These are phyloP conservation scores for Coendou prehensilis DNA, from an alignment of 2,797 vertebrate species.

Conservation along the genomic window DNA sequence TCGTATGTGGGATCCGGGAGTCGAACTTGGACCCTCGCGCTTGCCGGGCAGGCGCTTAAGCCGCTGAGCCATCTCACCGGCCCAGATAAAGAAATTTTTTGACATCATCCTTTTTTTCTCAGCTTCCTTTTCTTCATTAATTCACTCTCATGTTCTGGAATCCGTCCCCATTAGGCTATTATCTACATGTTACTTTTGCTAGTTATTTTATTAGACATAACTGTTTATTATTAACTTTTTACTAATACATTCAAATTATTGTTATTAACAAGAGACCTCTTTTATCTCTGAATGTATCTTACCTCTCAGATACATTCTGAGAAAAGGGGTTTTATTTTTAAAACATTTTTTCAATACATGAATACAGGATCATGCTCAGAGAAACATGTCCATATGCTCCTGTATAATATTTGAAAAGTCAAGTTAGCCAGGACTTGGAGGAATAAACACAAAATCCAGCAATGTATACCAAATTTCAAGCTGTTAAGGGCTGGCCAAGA, in stretches of 20 bases:
- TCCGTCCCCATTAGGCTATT: background rate
- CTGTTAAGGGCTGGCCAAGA: background rate
- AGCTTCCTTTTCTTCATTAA: background rate
- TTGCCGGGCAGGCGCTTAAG: too few relatives aligned
- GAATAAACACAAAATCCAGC: background rate
- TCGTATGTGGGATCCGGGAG: too few relatives aligned
- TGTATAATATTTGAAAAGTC: conserved; percentile 57
- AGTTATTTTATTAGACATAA: conserved; percentile 33
- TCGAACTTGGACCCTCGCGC: too few relatives aligned
- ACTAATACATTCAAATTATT: background rate
- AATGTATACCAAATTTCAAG: conserved; percentile 34
- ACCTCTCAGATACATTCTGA: background rate
- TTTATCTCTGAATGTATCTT: background rate
- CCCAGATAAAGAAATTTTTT: conserved; percentile 54
- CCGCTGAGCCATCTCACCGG: too few relatives aligned
- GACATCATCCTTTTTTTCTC: conserved; percentile 40
- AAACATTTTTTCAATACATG: conserved; percentile 36
- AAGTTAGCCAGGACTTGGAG: background rate
- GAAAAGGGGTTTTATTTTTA: conserved; percentile 41
- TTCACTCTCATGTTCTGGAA: conserved; percentile 31
- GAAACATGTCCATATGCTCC: conserved; percentile 4
- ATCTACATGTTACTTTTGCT: background rate
- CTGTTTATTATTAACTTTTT: conserved; percentile 34
- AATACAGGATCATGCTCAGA: background rate
- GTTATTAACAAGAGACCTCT: background rate